Evolutionary conservation across 64 coral and sea anemone genomes (phyloP).

Genomic region (Pachyseris speciosa): DNA sequence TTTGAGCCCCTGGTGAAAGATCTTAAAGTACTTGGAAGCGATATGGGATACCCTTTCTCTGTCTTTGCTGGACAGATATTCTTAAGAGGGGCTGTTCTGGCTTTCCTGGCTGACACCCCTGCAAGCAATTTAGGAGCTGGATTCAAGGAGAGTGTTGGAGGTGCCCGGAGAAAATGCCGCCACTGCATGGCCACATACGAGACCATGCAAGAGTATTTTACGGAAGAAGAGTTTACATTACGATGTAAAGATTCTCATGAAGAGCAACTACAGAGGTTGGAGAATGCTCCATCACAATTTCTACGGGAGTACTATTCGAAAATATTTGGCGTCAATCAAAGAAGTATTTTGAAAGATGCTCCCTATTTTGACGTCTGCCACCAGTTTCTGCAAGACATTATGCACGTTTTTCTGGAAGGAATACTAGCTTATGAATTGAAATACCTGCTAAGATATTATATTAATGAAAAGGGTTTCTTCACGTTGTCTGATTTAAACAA

Average conservation of each 20-base stretch:
- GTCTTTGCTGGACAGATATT: background rate
- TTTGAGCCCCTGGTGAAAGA: conserved; percentile 42
- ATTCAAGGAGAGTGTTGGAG: conserved; percentile 35
- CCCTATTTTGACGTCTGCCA: conserved; percentile 18
- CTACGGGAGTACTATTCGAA: conserved; percentile 41
- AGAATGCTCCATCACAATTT: conserved; percentile 5
- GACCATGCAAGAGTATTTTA: conserved; percentile 19
- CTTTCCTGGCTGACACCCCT: conserved; percentile 24
- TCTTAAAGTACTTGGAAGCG: conserved; percentile 14
- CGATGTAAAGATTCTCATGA: conserved; percentile 11
- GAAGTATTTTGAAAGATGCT: conserved; percentile 32
- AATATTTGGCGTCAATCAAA: background rate
- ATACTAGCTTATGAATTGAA: conserved; percentile 27
- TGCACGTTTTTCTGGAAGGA: conserved; percentile 48
- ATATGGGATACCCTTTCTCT: conserved; percentile 23
- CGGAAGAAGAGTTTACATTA: conserved; percentile 33
- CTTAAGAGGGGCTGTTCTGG: conserved; percentile 19
- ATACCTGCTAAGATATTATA: conserved; percentile 2
- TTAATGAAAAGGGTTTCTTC: background rate
- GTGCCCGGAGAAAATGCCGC: conserved; percentile 32
- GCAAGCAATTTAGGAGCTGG: conserved; percentile 13
- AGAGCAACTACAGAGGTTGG: background rate
- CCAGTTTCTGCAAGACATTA: conserved; percentile 22
- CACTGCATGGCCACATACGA: conserved; percentile 26
- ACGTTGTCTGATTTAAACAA: background rate